Base-by-base conservation (phyloP, 2,113 vertebrate genomes). In the Cettia cetti region DNA sequence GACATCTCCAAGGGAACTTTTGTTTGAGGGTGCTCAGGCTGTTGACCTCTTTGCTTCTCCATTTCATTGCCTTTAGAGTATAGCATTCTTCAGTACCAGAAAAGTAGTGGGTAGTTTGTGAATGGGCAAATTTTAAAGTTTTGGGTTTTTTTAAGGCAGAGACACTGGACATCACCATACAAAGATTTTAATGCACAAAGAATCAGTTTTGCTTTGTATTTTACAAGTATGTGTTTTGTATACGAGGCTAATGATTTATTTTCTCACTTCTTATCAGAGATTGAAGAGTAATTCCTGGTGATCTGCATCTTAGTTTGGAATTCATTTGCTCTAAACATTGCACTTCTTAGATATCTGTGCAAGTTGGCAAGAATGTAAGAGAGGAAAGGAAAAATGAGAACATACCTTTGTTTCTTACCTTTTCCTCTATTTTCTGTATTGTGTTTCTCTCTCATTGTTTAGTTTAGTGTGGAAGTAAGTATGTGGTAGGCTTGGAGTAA, bases 11-110 rank as follows among this genome's bases (percentile, higher is more conserved):
- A 97, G 94, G 97, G 96, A 98, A 98, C 97, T 98, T 98, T 98
- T 98, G 98, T 98, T 97, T 94, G 74, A 92, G 93, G 96, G 96
- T 98, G 98, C 98, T 98, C 97, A 97, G 96, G 95, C 95, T 98
- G 98, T 98, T 98, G 98, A 98, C 98, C 98, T 96, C 94, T 96
- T 94, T 96, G 96, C 97, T 97, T 98, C 95, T 95, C 96, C 96
- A 95, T 97, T 97, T 95, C 97, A 97, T 94, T 97, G 96, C 96
- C 97, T 97, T 96, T 96, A 94, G 89, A 90, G 82, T 89, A 82
- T 89, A 95, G 96, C 94, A 97, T 97, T 97, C 92, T 97, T 94
- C 33, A 68, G 79, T 74, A 91, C 84, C 71, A 94, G 66, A 79
- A 86, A 70, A 93, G 78, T 63, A 82, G 80, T 59, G 82, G 49